Evolutionary conservation across 2,888 invertebrate species (phyloP).

Genomic region (Scaptomyza caliginosa): DNA sequence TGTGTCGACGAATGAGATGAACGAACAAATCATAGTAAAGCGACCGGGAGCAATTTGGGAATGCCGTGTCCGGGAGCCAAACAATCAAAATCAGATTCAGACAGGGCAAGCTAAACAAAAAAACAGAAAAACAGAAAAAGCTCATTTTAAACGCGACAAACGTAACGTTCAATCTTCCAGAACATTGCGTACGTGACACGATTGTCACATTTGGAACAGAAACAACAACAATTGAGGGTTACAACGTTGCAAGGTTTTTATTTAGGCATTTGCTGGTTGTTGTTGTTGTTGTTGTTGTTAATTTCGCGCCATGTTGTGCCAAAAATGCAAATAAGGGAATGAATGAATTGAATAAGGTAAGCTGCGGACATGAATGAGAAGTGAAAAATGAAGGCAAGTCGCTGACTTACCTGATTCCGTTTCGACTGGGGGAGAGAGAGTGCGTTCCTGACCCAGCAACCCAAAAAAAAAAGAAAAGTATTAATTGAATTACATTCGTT

Average conservation of each 20-base stretch:
- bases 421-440: too few species aligned
- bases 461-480: constrained; percentile 41
- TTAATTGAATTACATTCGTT: constrained; percentile 73
- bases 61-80: constrained; percentile 65
- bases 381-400: constrained; percentile 63
- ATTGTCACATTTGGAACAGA: constrained; percentile 73
- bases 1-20: constrained; percentile 54
- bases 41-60: background rate
- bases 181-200: constrained; percentile 82
- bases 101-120: constrained; percentile 24
- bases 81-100: constrained; percentile 80
- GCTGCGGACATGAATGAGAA: too few species aligned
- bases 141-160: constrained; percentile 82
- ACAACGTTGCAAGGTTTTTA: constrained; percentile 57
- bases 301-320: constrained; percentile 45
- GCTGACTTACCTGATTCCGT: constrained; percentile 49
- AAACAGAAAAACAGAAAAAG: constrained; percentile 42
- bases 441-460: constrained; percentile 62
- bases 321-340: constrained; percentile 74
- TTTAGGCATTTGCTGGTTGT: constrained; percentile 37
- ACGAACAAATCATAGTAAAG: constrained; percentile 52
- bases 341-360: too few species aligned
- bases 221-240: constrained; percentile 36
- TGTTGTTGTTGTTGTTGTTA: constrained; percentile 29
- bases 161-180: constrained; percentile 83